A percentile compares a stretch with the other conserved stretches of the same genome.
phyloP scores from a whole-genome alignment of 2,888 invertebrate genomes.

The Agrochola lota region DNA sequence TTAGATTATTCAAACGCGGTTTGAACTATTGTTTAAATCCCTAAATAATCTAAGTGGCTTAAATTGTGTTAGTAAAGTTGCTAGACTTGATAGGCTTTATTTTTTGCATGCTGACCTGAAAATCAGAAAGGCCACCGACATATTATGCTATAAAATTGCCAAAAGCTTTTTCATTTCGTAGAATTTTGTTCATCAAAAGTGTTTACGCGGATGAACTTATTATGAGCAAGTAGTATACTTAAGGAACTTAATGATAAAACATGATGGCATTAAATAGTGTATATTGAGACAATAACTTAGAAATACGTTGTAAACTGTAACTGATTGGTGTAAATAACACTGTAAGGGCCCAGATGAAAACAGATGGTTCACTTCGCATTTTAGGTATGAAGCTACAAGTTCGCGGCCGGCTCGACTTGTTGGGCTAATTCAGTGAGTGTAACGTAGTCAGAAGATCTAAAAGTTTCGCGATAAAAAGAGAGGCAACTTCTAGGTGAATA shows the following conservation, averaged over 20 bases:
- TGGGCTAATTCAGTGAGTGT: too few relatives aligned
- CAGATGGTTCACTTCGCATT: too few relatives aligned
- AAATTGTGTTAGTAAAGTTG: slow-evolving; percentile 31
- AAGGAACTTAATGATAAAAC: background rate
- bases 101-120: background rate
- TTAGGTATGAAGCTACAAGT: too few relatives aligned
- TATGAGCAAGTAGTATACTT: background rate
- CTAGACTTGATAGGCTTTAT: background rate
- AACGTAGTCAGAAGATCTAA: too few relatives aligned
- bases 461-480: too few relatives aligned
- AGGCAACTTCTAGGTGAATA: too few relatives aligned
- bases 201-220: background rate
- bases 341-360: background rate
- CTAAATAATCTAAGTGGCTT: slow-evolving; percentile 39
- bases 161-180: background rate
- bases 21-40: slow-evolving; percentile 24
- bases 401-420: too few relatives aligned
- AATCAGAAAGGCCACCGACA: background rate
- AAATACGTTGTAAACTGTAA: slow-evolving; percentile 28
- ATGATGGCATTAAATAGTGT: slow-evolving; percentile 20
- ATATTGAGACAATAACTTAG: slow-evolving; percentile 48
- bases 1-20: slow-evolving; percentile 39
- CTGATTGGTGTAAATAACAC: slow-evolving; percentile 35
- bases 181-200: background rate
- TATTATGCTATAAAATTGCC: background rate